phyloP scores from a whole-genome alignment of 1,140 invertebrate genomes.

The Pseudomyrmex sp. region DNA sequence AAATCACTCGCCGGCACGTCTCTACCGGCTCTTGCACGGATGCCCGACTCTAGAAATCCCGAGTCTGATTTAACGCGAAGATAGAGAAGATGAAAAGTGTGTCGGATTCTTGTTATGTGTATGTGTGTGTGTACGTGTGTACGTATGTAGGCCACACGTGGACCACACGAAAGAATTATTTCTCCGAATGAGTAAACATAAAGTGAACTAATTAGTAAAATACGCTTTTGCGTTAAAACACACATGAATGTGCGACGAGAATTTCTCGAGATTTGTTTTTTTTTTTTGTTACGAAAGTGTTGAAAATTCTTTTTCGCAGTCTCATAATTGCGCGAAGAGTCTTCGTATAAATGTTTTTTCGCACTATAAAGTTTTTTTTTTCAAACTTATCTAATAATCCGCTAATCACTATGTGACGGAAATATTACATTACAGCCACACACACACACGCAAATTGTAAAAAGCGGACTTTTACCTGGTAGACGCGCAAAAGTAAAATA shows the following conservation, averaged over 20 bases:
- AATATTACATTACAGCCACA: neutral
- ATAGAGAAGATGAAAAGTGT: neutral
- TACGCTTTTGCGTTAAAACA: no score
- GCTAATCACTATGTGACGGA: neutral
- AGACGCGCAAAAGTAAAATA: neutral
- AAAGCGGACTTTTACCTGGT: no score
- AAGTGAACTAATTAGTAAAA: constrained; percentile 22
- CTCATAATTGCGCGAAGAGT: no score
- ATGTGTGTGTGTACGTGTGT: no score
- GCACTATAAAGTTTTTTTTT: no score
- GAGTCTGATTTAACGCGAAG: constrained; percentile 44
- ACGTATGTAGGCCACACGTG: neutral
- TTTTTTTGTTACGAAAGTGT: no score
- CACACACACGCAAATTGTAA: no score
- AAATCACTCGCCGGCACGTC: constrained; percentile 44
- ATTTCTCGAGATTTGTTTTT: no score
- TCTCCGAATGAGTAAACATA: neutral
- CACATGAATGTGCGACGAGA: no score
- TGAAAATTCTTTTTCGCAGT: no score
- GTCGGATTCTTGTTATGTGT: constrained; percentile 6
- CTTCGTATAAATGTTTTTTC: no score
- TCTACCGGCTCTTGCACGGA: constrained; percentile 37
- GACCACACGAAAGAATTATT: constrained; percentile 8
- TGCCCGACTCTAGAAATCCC: constrained; percentile 30
- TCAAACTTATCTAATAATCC: no score